Evolutionary conservation across 2,888 invertebrate genomes (phyloP), one percentile per base, ranked within the genome.

Genomic region (Pollenia amentaria): DNA sequence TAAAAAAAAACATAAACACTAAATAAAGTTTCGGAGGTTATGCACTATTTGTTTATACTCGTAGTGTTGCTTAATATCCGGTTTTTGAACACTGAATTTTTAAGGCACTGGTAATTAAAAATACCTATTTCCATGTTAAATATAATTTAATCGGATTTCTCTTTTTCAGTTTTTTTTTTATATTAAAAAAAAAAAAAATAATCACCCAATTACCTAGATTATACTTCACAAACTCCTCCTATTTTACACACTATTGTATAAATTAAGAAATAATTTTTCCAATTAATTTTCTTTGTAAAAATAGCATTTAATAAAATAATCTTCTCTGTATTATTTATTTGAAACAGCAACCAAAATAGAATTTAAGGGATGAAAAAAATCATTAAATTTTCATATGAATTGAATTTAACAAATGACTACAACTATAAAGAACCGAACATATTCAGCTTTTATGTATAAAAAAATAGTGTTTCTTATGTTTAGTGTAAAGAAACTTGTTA

Each of bases 331-430:
- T n/a, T 44, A 60, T 10, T 75, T 51, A 60, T 10, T 2, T 18
- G 12, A n/a, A 51, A 44, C 9, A 67, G 8, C 38, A 79, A 4
- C 21, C 51, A 42, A 46, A 78, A 12, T 44, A 6, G 29, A 64
- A 72, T 64, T 53, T 44, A 6, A 42, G 38, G 73, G 29, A 75
- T 67, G 29, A 69, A 70, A 62, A 53, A 57, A 65, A 55, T 16
- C 57, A 70, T 76, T 76, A 53, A 69, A 82, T 76, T 76, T 76
- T 44, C 51, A 12, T 53, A 21, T 18, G 44, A 29, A 12, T 14
- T 60, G 4, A 6, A 29, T 29, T 38, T 21, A 14, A 38, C 16
- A 65, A 67, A 40, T 4, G 18, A 60, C 18, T 16, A 38, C 12
- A 55, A 14, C 44, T 40, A 12, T 21, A 64, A 18, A 51, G 11